These are phyloP conservation scores for Sialis fuliginosa DNA, from an alignment of 2,888 invertebrate species.

Conservation along the genomic window DNA sequence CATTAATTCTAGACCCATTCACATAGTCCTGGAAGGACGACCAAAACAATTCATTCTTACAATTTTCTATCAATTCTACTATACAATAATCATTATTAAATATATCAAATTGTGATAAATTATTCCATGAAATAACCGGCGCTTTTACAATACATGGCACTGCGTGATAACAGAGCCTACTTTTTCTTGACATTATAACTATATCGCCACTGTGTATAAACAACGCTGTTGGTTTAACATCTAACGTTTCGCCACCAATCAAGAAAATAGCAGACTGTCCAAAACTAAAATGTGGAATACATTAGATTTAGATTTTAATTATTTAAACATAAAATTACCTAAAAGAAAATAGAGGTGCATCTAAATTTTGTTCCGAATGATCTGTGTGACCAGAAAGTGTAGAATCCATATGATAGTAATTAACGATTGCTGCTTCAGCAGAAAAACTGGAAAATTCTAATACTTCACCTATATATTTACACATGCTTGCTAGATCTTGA, in stretches of 20 bases:
- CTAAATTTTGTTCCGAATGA: conserved; percentile 71
- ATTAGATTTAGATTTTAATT: not conserved
- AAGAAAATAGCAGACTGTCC: conserved; percentile 91
- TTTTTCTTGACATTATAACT: conserved; percentile 71
- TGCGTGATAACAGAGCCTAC: conserved; percentile 81
- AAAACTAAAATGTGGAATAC: conserved; percentile 45
- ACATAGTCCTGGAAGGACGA: conserved; percentile 40
- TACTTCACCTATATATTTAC: conserved; percentile 38
- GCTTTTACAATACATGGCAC: conserved; percentile 68
- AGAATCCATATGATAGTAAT: conserved; percentile 88
- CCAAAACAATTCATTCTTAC: conserved; percentile 29
- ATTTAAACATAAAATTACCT: conserved; percentile 35
- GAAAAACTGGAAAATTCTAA: conserved; percentile 41
- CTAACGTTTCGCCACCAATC: conserved; percentile 62
- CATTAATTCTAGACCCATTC: conserved; percentile 65
- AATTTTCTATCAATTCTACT: conserved; percentile 14
- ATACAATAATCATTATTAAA: too few relatives aligned
- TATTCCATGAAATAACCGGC: conserved; percentile 29
- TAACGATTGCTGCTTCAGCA: conserved; percentile 89
- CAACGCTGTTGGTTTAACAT: conserved; percentile 48
- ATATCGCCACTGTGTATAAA: conserved; percentile 80
- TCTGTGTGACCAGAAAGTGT: conserved; percentile 90
- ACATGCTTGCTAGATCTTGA: conserved; percentile 45
- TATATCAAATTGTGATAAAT: conserved; percentile 13
- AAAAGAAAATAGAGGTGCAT: conserved; percentile 81